Percentiles rank a stretch among this genome's conserved stretches.
phyloP scores from a whole-genome alignment of 2,797 vertebrate species.

The Potorous gilbertii region DNA sequence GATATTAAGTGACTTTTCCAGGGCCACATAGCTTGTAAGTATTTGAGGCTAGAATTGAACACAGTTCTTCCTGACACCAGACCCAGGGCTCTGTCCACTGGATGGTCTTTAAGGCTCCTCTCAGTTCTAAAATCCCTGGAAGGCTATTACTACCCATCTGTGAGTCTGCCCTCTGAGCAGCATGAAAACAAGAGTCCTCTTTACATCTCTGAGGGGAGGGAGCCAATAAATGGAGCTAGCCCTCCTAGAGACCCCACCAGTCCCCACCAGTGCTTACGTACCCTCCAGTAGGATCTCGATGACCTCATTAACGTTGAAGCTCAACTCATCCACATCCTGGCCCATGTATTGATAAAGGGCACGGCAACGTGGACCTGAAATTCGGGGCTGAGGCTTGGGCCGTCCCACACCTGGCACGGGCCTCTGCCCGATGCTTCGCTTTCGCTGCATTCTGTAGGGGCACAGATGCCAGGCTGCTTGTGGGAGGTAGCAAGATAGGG shows the following conservation, averaged over 20 bases:
- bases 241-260: neutral
- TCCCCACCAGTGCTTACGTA: constrained; percentile 73
- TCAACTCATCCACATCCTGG: constrained; percentile 96
- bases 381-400: constrained; percentile 88
- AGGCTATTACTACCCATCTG: neutral
- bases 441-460: constrained; percentile 90
- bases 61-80: neutral
- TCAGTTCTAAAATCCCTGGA: neutral
- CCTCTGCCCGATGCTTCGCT: constrained; percentile 88
- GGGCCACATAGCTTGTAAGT: neutral
- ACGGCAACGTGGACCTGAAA: constrained; percentile 87
- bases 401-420: constrained; percentile 89
- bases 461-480: neutral
- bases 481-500: neutral
- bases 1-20: neutral
- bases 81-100: neutral
- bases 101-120: neutral
- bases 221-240: too few species aligned
- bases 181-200: neutral
- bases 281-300: constrained; percentile 94
- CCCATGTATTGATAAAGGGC: constrained; percentile 94
- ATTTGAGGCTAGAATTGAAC: neutral
- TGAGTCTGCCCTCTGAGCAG: neutral
- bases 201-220: neutral
- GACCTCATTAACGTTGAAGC: constrained; percentile 92